Evolutionary conservation across 2,888 invertebrate species (phyloP).

Genomic region (Arenicola marina): DNA sequence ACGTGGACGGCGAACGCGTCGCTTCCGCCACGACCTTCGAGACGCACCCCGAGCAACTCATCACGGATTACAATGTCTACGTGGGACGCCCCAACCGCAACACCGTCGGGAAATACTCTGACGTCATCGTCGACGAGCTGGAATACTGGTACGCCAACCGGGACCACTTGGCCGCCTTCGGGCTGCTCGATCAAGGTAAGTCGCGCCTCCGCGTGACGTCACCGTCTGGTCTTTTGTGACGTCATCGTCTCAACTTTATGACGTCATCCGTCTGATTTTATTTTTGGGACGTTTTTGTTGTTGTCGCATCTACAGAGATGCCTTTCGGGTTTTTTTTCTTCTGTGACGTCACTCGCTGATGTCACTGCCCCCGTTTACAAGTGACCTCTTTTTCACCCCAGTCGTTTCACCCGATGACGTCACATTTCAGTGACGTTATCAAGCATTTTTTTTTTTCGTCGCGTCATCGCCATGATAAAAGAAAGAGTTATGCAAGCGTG

Average conservation of each 20-base stretch:
- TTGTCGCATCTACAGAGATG: neutral
- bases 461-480: too few species aligned
- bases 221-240: too few species aligned
- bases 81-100: conserved; percentile 39
- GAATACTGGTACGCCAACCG: conserved; percentile 53
- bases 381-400: too few species aligned
- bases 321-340: too few species aligned
- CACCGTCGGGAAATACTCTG: conserved; percentile 33
- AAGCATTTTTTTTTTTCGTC: too few species aligned
- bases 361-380: too few species aligned
- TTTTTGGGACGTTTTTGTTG: neutral
- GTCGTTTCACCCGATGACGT: too few species aligned
- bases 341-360: too few species aligned
- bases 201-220: neutral
- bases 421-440: too few species aligned
- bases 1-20: conserved; percentile 41
- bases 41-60: neutral
- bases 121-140: conserved; percentile 52
- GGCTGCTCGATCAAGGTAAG: conserved; percentile 11
- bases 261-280: neutral
- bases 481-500: too few species aligned
- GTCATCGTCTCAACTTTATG: neutral
- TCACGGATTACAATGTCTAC: conserved; percentile 26
- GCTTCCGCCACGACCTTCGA: conserved; percentile 12
- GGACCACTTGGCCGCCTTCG: conserved; percentile 34